Percentiles rank a stretch among this genome's conserved stretches.
Evolutionary conservation across 2,113 vertebrate genomes (phyloP).

Genomic region (Trematocara stigmaticum): DNA sequence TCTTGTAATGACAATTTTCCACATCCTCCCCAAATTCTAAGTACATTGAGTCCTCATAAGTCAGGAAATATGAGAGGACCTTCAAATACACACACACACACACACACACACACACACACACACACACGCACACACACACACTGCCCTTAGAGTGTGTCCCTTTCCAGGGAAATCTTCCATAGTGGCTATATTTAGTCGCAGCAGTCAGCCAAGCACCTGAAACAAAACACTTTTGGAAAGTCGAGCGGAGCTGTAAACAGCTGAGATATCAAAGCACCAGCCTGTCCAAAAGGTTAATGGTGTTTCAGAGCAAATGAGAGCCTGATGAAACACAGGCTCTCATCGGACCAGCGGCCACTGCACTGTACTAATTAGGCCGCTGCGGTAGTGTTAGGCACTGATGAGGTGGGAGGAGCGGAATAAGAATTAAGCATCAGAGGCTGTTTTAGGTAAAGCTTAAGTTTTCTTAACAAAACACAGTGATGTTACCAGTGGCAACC

Average conservation of each 20-base stretch:
- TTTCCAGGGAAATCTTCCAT: conserved; percentile 55
- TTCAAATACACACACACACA: not conserved
- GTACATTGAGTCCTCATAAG: not conserved
- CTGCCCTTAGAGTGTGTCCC: conserved; percentile 28
- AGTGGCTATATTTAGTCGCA: conserved; percentile 57
- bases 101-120: not conserved
- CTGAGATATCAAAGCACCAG: conserved; percentile 53
- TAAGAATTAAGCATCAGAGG: not conserved
- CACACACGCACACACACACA: not conserved
- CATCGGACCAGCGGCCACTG: not conserved
- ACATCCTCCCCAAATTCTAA: not conserved
- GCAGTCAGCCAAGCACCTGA: conserved; percentile 47
- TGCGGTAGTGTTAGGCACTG: not conserved
- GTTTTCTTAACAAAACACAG: not conserved
- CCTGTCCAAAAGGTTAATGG: conserved; percentile 55
- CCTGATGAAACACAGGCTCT: conserved; percentile 31
- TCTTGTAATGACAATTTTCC: not conserved
- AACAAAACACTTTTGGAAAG: conserved; percentile 50
- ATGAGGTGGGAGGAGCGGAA: not conserved
- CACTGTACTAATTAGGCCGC: conserved; percentile 24
- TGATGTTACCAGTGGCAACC: not conserved
- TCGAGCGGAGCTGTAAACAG: conserved; percentile 37
- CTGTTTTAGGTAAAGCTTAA: not conserved
- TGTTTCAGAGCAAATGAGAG: conserved; percentile 39
- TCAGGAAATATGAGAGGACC: not conserved